Evolutionary conservation across 2,113 vertebrate genomes (phyloP), one percentile per base, ranked within the genome.

Genomic region (Strix aluco): DNA sequence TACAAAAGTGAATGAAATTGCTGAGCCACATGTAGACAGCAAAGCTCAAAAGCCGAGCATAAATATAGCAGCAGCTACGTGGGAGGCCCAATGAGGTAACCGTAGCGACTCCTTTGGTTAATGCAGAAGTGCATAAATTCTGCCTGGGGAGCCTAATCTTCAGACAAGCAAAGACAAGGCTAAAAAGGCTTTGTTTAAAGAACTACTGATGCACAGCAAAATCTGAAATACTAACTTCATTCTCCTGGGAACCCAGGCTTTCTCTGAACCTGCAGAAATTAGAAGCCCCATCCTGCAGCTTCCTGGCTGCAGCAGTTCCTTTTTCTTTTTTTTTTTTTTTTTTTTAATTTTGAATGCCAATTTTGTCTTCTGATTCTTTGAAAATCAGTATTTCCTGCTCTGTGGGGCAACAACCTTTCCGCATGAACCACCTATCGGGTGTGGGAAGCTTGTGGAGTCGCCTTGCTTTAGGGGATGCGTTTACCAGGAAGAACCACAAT

Each of bases 71-170:
- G 79, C 77, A 94, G 70, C 91, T 70, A 79, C 0, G 86, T 96
- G 94, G 96, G 96, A 95, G 92, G 92, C 79, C 91, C 86, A 86
- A 65, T 62, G 95, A 92, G 46, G 95, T 80, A 96, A 94, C 86
- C 3, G 11, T 34, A 69, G 83, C 0, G 10, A 77, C 72, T 94
- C 69, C 83, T 92, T 23, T 40, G 58, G 77, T 54, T 91, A 81
- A 87, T 30, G 81, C 49, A 73, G 58, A 85, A 94, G 66, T 80
- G 86, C 78, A 87, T 75, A 87, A 79, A 94, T 89, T 79, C 84
- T 75, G 65, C 92, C 92, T 47, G 86, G 62, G 81, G 78, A 94
- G 77, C 34, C 49, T 72, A 6, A 92, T 61, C 73, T 96, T 81
- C 87, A 92, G 66, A 65, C 66, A 87, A 81, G 77, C 58, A 72